Evolutionary conservation across 2,113 vertebrate genomes (phyloP).

Genomic region (Natator depressus): DNA sequence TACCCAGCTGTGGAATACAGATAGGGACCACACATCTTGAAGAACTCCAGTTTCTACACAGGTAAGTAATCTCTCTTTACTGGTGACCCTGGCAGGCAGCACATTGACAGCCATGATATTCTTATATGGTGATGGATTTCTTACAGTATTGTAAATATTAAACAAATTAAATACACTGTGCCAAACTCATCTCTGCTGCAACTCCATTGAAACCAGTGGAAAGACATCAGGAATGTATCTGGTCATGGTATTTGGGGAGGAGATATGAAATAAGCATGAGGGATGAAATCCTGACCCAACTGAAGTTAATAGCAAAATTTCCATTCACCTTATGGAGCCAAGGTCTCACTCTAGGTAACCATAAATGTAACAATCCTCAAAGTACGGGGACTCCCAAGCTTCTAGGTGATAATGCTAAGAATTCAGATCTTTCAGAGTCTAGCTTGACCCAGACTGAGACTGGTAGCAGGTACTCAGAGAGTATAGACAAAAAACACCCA

Average conservation of each 20-base stretch:
- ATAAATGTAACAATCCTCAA: not conserved
- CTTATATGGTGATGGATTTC: constrained; percentile 22
- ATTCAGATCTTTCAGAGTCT: not conserved
- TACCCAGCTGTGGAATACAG: too few species aligned
- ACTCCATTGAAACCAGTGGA: not conserved
- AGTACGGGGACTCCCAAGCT: not conserved
- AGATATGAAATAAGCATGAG: not conserved
- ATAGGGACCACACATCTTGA: too few species aligned
- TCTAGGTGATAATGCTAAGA: not conserved
- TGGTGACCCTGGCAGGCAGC: not conserved
- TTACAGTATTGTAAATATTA: constrained; percentile 19
- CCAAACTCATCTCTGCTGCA: not conserved
- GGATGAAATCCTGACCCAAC: not conserved
- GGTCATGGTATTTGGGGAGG: not conserved
- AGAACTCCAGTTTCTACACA: too few species aligned
- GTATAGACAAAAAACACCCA: not conserved
- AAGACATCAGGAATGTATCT: not conserved
- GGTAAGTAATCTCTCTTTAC: too few species aligned
- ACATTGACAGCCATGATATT: constrained; percentile 7
- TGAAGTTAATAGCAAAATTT: not conserved
- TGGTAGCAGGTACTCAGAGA: not conserved
- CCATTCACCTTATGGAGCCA: not conserved
- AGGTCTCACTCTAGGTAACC: not conserved
- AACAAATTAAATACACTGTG: not conserved
- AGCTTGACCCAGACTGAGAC: not conserved